Conservation (phyloP, 2,113 vertebrate species). For the Centropus bengalensis region DNA sequence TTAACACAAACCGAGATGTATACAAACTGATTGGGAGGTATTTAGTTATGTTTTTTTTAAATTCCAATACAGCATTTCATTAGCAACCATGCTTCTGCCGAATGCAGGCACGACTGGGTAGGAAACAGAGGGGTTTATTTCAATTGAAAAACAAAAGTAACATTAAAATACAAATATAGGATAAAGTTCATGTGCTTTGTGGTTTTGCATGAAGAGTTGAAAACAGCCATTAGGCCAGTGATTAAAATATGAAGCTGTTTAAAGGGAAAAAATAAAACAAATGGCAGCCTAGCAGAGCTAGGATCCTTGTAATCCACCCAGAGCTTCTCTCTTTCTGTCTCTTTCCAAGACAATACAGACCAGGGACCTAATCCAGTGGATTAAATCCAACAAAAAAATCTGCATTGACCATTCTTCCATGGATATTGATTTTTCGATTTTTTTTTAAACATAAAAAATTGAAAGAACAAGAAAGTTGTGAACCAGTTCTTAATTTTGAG, state of each 20-base stretch:
- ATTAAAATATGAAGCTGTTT: background rate
- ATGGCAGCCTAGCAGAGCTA: background rate
- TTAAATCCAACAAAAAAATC: fast-evolving
- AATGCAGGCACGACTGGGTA: background rate
- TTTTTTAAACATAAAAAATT: background rate
- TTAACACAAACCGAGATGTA: background rate
- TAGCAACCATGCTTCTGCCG: background rate
- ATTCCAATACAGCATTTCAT: background rate
- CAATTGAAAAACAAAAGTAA: background rate
- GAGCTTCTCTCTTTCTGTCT: background rate
- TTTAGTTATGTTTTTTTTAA: background rate
- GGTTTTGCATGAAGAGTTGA: background rate
- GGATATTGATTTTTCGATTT: background rate
- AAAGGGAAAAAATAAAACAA: background rate
- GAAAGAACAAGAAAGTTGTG: background rate
- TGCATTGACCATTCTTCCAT: background rate
- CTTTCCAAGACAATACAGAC: background rate
- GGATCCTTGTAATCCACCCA: background rate
- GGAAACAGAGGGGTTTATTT: background rate
- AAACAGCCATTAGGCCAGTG: background rate
- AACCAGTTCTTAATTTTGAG: background rate
- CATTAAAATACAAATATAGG: background rate
- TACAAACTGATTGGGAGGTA: background rate
- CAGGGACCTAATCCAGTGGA: background rate
- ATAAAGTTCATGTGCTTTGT: background rate